A percentile compares a stretch with the other conserved stretches of the same genome.
phyloP scores from a whole-genome alignment of 2,113 vertebrate genomes.

The Phycodurus eques region DNA sequence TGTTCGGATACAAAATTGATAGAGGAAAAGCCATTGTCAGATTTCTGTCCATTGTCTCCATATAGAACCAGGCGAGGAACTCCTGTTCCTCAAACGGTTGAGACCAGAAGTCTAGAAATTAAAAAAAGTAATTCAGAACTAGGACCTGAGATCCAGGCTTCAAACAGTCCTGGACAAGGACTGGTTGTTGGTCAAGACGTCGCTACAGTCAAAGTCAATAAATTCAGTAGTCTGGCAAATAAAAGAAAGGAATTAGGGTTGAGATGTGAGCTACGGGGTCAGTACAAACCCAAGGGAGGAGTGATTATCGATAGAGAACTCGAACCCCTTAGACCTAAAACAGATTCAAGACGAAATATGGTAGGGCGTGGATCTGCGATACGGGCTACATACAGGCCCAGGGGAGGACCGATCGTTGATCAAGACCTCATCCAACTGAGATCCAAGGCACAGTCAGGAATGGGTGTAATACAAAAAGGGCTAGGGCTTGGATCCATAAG shows the following conservation, averaged over 20 bases:
- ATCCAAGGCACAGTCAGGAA: background rate
- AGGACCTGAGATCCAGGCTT: background rate
- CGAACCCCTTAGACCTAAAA: background rate
- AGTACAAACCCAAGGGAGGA: slow-evolving; percentile 4
- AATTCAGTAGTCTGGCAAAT: background rate
- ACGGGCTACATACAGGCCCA: background rate
- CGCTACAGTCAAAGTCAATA: background rate
- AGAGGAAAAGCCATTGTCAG: background rate
- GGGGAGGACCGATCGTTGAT: background rate
- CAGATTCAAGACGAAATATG: background rate
- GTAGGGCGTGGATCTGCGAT: background rate
- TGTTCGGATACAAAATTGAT: background rate
- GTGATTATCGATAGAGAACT: slow-evolving; percentile 1
- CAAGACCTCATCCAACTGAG: background rate
- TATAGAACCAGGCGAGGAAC: background rate
- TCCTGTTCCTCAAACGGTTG: background rate
- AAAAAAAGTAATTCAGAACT: background rate
- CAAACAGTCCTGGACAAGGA: background rate
- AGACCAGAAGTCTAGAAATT: background rate
- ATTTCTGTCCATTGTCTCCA: background rate
- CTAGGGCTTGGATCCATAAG: background rate
- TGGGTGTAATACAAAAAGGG: background rate
- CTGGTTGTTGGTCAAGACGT: background rate
- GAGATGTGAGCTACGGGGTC: background rate
- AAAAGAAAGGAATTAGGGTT: background rate